Evolutionary conservation across 2,113 vertebrate genomes (phyloP).

Genomic region (Theropithecus gelada): DNA sequence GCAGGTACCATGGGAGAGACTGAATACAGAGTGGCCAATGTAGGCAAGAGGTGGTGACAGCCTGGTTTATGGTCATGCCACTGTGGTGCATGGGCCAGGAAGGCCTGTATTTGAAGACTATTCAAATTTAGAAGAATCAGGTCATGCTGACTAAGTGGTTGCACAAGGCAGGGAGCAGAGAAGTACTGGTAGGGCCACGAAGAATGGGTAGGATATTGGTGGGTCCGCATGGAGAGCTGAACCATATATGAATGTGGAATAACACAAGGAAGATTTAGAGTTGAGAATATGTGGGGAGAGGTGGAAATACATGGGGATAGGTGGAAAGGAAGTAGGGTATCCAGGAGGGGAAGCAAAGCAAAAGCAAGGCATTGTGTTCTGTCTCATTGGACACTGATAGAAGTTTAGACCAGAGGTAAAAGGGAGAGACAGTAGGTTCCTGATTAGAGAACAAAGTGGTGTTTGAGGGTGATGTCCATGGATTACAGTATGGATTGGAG

Average conservation of each 20-base stretch:
- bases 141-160: too few relatives aligned
- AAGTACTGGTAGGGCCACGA: not conserved
- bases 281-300: not conserved
- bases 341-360: rapidly evolving
- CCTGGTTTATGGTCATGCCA: too few relatives aligned
- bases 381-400: not conserved
- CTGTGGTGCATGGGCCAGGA: too few relatives aligned
- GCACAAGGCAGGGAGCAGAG: too few relatives aligned
- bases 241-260: not conserved
- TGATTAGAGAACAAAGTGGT: not conserved
- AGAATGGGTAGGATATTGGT: not conserved
- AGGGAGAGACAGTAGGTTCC: not conserved
- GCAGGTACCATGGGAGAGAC: too few relatives aligned
- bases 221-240: not conserved
- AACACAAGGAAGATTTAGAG: not conserved
- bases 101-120: not conserved
- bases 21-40: rapidly evolving
- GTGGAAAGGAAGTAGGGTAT: not conserved
- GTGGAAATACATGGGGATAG: too few relatives aligned
- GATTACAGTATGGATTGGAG: too few relatives aligned
- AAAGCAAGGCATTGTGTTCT: too few relatives aligned
- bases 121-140: not conserved
- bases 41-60: too few relatives aligned
- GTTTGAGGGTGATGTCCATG: not conserved
- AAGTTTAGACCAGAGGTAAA: not conserved